Percentiles rank a stretch among this genome's conserved stretches.
phyloP scores from a whole-genome alignment of 2,113 vertebrate genomes.

The Ailurus styani region DNA sequence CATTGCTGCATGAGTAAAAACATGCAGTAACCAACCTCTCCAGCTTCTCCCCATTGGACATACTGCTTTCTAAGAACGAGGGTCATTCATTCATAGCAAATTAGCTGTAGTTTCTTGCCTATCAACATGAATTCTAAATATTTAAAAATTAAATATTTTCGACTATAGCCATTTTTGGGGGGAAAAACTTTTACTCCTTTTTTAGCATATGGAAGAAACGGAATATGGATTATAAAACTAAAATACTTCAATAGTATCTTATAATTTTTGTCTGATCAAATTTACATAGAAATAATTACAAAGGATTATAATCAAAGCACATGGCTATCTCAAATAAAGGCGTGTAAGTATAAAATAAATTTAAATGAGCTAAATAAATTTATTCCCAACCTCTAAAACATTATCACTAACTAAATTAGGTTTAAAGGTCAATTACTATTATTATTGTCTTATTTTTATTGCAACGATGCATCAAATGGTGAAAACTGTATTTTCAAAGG shows the following conservation, averaged over 20 bases:
- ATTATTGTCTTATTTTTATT: conserved; percentile 9
- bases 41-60: not conserved
- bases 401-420: not conserved
- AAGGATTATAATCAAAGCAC: not conserved
- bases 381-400: not conserved
- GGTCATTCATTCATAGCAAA: not conserved
- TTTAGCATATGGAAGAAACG: not conserved
- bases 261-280: not conserved
- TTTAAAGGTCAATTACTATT: not conserved
- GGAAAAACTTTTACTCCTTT: not conserved
- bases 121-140: not conserved
- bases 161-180: not conserved
- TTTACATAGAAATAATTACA: conserved; percentile 24
- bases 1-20: conserved; percentile 32
- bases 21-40: not conserved
- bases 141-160: conserved; percentile 37
- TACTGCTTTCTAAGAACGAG: conserved; percentile 53
- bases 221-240: not conserved
- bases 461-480: not conserved
- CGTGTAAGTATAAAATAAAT: not conserved
- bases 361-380: conserved; percentile 11
- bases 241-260: not conserved
- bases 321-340: conserved; percentile 15
- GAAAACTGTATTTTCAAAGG: conserved; percentile 18
- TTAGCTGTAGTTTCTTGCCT: not conserved